phyloP scores from a whole-genome alignment of 1,140 invertebrate genomes.

The Yoshiicerus persimilis region DNA sequence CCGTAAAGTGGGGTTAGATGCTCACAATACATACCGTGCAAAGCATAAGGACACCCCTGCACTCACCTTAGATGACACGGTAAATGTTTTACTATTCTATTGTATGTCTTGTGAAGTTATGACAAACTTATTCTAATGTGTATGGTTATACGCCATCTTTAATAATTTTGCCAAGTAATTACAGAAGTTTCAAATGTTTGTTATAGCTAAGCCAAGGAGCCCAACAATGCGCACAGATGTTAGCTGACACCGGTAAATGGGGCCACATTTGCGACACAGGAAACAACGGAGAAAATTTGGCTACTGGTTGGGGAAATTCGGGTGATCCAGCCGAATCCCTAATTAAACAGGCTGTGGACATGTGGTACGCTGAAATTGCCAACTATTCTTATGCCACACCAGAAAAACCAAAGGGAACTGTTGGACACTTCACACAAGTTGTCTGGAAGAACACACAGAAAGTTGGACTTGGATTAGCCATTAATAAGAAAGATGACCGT shows the following conservation, averaged over 20 bases:
- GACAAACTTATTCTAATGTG: no score
- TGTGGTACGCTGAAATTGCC: background rate
- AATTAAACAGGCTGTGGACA: background rate
- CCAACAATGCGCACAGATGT: background rate
- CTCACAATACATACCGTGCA: background rate
- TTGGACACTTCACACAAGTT: background rate
- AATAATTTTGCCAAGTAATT: background rate
- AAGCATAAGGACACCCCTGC: background rate
- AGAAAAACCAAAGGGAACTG: background rate
- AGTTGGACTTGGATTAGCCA: background rate
- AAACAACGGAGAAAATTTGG: background rate
- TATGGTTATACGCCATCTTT: no score
- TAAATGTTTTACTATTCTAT: background rate
- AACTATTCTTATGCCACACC: background rate
- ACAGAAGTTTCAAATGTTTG: background rate
- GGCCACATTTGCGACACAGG: background rate
- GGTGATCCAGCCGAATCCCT: background rate
- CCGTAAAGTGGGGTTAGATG: background rate
- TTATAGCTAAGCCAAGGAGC: background rate
- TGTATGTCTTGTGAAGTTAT: no score
- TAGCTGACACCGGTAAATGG: background rate
- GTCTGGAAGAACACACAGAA: background rate
- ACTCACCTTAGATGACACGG: background rate
- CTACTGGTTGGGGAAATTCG: background rate
- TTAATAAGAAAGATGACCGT: background rate